These are phyloP conservation scores for Drosophila rufa DNA, from an alignment of 1,140 invertebrate species.

Conservation along the genomic window DNA sequence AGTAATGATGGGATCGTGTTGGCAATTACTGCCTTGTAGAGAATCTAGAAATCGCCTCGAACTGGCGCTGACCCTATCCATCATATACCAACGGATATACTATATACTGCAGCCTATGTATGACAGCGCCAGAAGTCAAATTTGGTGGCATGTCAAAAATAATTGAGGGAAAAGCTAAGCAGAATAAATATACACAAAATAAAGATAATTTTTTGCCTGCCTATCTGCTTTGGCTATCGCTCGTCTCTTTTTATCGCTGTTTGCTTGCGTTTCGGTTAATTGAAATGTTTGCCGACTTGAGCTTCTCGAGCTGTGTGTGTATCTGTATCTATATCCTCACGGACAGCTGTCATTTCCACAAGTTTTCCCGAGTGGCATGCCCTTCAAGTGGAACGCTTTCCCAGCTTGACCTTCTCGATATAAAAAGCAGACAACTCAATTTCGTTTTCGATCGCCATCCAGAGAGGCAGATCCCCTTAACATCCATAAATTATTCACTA, in stretches of 20 bases:
- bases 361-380: conserved; percentile 16
- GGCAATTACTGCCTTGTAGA: neutral
- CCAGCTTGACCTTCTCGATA: conserved; percentile 16
- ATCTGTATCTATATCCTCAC: conserved; percentile 16
- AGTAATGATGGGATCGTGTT: conserved; percentile 14
- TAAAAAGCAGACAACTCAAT: neutral
- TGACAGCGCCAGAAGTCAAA: conserved; percentile 37
- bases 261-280: conserved; percentile 38
- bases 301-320: conserved; percentile 8
- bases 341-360: conserved; percentile 31
- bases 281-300: conserved; percentile 35
- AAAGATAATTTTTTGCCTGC: conserved; percentile 36
- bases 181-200: conserved; percentile 28
- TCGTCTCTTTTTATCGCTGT: conserved; percentile 13
- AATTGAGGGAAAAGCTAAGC: conserved; percentile 38
- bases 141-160: conserved; percentile 43
- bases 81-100: conserved; percentile 5
- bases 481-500: conserved; percentile 5
- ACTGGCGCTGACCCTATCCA: conserved; percentile 25
- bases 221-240: conserved; percentile 18
- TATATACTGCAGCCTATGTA: conserved; percentile 1
- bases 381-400: conserved; percentile 14
- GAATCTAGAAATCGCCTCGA: conserved; percentile 4
- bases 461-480: conserved; percentile 1
- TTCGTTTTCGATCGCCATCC: conserved; percentile 12